Percentiles rank a stretch among this genome's conserved stretches.
Conservation (phyloP, 2,113 vertebrate species). For the Opisthocomus hoazin region DNA sequence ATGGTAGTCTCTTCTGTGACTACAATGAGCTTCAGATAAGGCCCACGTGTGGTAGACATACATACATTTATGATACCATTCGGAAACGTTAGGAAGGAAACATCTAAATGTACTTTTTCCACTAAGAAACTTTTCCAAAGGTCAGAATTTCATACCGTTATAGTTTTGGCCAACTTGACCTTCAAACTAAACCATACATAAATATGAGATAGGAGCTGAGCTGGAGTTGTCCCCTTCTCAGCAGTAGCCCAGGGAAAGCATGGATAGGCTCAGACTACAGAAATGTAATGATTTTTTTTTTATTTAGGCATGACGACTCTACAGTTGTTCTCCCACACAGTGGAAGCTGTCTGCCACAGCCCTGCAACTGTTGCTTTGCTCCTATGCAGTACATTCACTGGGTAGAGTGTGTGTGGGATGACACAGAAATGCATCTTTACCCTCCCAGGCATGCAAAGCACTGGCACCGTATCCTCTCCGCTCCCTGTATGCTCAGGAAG, state of each 20-base stretch:
- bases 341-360: not conserved
- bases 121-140: not conserved
- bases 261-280: not conserved
- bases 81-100: not conserved
- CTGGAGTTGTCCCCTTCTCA: not conserved
- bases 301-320: not conserved
- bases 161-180: not conserved
- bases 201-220: not conserved
- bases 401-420: not conserved
- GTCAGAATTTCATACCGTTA: not conserved
- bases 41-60: not conserved
- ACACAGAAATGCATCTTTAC: not conserved
- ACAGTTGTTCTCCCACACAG: not conserved
- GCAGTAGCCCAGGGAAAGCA: not conserved
- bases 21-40: not conserved
- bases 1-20: rapidly evolving
- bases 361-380: not conserved
- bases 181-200: not conserved
- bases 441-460: not conserved
- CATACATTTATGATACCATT: rapidly evolving
- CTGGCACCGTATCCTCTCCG: not conserved
- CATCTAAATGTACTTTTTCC: not conserved
- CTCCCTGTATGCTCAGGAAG: not conserved
- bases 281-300: not conserved
- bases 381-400: rapidly evolving